These are phyloP conservation scores for Ceratina australensis DNA, from an alignment of 1,140 invertebrate species.

Conservation along the genomic window DNA sequence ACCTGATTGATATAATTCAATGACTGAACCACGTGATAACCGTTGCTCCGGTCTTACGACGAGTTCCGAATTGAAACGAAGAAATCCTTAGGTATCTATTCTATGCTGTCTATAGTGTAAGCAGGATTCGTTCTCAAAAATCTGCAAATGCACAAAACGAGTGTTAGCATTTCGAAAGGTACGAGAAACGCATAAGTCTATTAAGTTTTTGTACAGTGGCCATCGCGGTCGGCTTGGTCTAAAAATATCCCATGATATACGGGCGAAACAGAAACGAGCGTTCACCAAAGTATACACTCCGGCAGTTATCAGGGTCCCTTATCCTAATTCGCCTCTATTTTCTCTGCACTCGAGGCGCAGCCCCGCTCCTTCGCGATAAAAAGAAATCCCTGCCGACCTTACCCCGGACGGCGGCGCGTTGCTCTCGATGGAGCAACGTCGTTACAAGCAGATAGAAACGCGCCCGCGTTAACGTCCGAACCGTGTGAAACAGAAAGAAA, in stretches of 20 bases:
- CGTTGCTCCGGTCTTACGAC: no score
- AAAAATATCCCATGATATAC: conserved; percentile 31
- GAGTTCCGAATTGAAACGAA: no score
- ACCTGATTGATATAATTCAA: conserved; percentile 24
- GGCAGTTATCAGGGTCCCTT: conserved; percentile 18
- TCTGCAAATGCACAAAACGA: conserved; percentile 27
- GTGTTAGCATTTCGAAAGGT: not conserved
- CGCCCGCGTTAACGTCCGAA: conserved; percentile 22
- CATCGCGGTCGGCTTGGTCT: not conserved
- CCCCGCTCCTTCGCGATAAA: conserved; percentile 5
- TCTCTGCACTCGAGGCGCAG: not conserved
- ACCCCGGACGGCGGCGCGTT: not conserved
- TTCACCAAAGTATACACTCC: conserved; percentile 7
- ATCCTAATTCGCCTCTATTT: conserved; percentile 40
- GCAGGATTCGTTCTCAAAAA: conserved; percentile 41
- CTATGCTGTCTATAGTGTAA: conserved; percentile 17
- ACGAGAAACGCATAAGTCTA: not conserved
- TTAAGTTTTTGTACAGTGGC: not conserved
- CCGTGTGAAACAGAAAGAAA: conserved; percentile 48
- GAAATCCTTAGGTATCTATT: not conserved
- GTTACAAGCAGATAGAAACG: conserved; percentile 13
- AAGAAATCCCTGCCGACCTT: not conserved
- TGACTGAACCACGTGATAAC: no score
- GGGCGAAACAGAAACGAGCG: not conserved
- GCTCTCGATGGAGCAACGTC: conserved; percentile 36